A percentile compares a stretch with the other conserved stretches of the same genome.
Conservation (phyloP, 1,140 invertebrate genomes). For the Ceratoteleas bidentatus region DNA sequence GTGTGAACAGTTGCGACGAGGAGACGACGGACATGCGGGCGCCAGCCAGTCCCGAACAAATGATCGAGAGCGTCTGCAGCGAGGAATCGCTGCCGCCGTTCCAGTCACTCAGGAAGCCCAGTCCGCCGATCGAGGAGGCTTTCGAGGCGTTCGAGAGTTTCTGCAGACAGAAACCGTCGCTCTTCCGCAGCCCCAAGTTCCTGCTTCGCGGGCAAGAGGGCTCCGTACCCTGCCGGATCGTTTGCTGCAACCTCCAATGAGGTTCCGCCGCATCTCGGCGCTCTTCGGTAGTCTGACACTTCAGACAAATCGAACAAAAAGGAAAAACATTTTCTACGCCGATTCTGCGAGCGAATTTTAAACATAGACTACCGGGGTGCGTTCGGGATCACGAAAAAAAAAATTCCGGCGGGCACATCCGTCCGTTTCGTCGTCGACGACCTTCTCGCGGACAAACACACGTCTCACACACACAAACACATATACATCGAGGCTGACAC, state of each 20-base stretch:
- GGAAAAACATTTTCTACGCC: not conserved
- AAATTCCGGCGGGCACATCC: slow-evolving; percentile 23
- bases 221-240: slow-evolving; percentile 73
- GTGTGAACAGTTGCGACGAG: slow-evolving; percentile 56
- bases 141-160: slow-evolving; percentile 79
- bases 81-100: slow-evolving; percentile 65
- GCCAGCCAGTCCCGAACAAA: slow-evolving; percentile 66
- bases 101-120: slow-evolving; percentile 56
- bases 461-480: slow-evolving; percentile 3
- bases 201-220: slow-evolving; percentile 63
- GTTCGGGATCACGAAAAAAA: not conserved
- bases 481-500: not conserved
- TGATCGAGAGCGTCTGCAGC: slow-evolving; percentile 65
- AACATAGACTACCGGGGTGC: not conserved
- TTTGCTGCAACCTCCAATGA: slow-evolving; percentile 79
- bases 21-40: slow-evolving; percentile 39
- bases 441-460: too few species aligned
- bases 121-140: slow-evolving; percentile 76
- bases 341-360: not conserved
- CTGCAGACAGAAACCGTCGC: slow-evolving; percentile 70
- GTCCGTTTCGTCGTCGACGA: slow-evolving; percentile 50
- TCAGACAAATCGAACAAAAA: too few species aligned
- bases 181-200: slow-evolving; percentile 66
- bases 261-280: not conserved
- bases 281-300: too few species aligned